A percentile compares a stretch with the other conserved stretches of the same genome.
Conservation (phyloP, 2,888 invertebrate genomes). For the Opisthograptis luteolata region DNA sequence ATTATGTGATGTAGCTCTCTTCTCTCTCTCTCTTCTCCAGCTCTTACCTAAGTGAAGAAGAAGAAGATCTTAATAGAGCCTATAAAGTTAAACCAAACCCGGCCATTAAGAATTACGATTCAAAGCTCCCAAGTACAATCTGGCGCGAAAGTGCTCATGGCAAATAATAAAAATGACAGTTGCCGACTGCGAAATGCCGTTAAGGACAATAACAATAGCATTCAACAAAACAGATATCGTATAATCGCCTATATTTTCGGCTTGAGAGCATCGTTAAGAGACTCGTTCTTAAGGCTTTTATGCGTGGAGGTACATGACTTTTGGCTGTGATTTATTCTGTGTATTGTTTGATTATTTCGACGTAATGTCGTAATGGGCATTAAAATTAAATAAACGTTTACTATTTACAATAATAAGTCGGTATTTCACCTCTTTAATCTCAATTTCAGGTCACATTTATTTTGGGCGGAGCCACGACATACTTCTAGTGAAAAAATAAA, state of each 20-base stretch:
- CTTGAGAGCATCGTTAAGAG: slow-evolving; percentile 44
- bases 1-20: too few species aligned
- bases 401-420: too few species aligned
- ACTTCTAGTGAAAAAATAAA: too few species aligned
- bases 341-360: slow-evolving; percentile 14
- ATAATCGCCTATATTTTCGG: slow-evolving; percentile 47
- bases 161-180: slow-evolving; percentile 44
- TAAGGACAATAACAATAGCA: slow-evolving; percentile 43
- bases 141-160: slow-evolving; percentile 44
- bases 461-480: too few species aligned
- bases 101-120: background rate
- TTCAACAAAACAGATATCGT: slow-evolving; percentile 43
- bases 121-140: slow-evolving; percentile 38
- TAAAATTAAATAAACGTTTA: too few species aligned
- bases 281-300: slow-evolving; percentile 38
- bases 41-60: too few species aligned
- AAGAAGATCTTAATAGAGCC: background rate
- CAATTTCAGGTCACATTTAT: too few species aligned
- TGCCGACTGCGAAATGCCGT: slow-evolving; percentile 40
- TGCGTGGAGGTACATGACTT: slow-evolving; percentile 40
- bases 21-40: too few species aligned
- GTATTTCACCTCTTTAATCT: too few species aligned
- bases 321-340: slow-evolving; percentile 31
- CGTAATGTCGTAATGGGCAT: slow-evolving; percentile 8
- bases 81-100: slow-evolving; percentile 13